Percentiles rank a stretch among this genome's conserved stretches.
Conservation (phyloP, 2,888 invertebrate genomes). For the Pilophorus perplexus region DNA sequence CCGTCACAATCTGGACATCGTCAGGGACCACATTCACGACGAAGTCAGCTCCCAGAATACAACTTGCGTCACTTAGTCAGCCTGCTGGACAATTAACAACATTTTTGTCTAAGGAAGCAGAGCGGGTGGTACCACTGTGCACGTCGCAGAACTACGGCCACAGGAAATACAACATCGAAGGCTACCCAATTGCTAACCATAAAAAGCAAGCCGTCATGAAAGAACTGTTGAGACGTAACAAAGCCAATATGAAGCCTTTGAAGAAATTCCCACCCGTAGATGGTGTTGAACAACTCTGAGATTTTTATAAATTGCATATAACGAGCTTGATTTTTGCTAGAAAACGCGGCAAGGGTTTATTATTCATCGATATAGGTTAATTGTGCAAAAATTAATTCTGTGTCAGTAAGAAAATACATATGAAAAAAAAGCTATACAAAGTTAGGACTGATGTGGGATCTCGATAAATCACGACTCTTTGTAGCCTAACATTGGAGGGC, state of each 20-base stretch:
- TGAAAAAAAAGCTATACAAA: too few relatives aligned
- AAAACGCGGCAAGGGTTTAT: too few relatives aligned
- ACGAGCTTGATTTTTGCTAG: too few relatives aligned
- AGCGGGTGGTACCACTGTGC: constrained; percentile 42
- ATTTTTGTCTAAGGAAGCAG: constrained; percentile 46
- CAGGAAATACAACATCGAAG: constrained; percentile 44
- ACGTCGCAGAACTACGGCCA: constrained; percentile 46
- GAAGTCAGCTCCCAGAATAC: constrained; percentile 44
- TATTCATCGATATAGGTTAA: too few relatives aligned
- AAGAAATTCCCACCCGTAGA: constrained; percentile 43
- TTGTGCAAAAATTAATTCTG: too few relatives aligned
- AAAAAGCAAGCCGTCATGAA: constrained; percentile 41
- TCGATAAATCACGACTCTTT: too few relatives aligned
- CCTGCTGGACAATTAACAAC: too few relatives aligned
- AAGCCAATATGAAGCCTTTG: constrained; percentile 44
- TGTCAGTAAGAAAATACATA: too few relatives aligned
- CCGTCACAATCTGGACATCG: constrained; percentile 40
- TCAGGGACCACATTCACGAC: constrained; percentile 42
- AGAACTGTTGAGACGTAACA: constrained; percentile 44
- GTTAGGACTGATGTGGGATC: too few relatives aligned
- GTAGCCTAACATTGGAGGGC: too few relatives aligned
- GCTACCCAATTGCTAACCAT: constrained; percentile 34
- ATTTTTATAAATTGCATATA: too few relatives aligned
- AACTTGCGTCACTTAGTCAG: background rate
- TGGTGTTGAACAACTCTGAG: background rate